These are phyloP conservation scores for Gastracanthus pulcherrimus DNA, from an alignment of 2,888 invertebrate species.

Conservation along the genomic window DNA sequence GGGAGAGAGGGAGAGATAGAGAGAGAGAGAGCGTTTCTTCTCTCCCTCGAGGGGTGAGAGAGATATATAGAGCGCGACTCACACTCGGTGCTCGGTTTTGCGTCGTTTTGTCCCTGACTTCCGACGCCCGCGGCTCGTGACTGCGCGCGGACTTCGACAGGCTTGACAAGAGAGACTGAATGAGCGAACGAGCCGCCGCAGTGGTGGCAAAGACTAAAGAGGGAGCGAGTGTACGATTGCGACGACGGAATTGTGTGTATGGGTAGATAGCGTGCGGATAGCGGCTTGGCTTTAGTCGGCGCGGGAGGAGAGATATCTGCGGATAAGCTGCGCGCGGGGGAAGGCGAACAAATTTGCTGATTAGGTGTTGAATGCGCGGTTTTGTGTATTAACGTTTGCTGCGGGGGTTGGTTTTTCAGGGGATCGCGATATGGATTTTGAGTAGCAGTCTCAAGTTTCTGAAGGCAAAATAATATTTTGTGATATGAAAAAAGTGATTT, in stretches of 20 bases:
- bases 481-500: no score
- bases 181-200: background rate
- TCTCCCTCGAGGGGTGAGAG: slow-evolving; percentile 31
- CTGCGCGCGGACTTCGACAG: slow-evolving; percentile 38
- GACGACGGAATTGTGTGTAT: slow-evolving; percentile 12
- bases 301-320: background rate
- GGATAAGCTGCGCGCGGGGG: background rate
- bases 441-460: no score
- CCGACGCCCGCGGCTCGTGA: slow-evolving; percentile 35
- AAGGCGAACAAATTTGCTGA: slow-evolving; percentile 45
- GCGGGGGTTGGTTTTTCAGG: background rate
- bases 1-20: slow-evolving; percentile 68
- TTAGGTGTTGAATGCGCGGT: slow-evolving; percentile 18
- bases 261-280: slow-evolving; percentile 41
- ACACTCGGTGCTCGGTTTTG: slow-evolving; percentile 4
- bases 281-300: background rate
- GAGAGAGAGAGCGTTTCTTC: slow-evolving; percentile 57
- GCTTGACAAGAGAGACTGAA: slow-evolving; percentile 25
- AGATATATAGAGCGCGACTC: slow-evolving; percentile 18
- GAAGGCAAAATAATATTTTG: no score
- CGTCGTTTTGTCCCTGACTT: slow-evolving; percentile 57
- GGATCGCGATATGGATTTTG: no score
- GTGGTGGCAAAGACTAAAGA: background rate
- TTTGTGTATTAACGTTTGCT: background rate
- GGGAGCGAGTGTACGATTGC: background rate